Evolutionary conservation across 2,888 invertebrate genomes (phyloP), one percentile per base, ranked within the genome.

Genomic region (Dicyrtoma fusca): DNA sequence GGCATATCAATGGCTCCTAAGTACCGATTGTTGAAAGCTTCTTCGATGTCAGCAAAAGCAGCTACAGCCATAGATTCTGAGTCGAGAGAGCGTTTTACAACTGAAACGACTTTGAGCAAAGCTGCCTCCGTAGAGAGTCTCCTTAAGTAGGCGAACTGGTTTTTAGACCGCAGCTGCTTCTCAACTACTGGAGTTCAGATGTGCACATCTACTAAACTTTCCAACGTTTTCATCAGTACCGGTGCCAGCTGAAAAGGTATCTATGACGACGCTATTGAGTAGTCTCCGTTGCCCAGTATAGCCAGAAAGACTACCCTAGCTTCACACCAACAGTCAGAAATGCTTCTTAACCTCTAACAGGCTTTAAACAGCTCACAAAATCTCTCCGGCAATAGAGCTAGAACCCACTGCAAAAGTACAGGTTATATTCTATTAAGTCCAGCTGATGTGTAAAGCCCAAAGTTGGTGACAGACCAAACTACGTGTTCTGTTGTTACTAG

Each of bases 41-140:
- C 81, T 55, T 81, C 78, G 14, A 80, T 79, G 44, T 81, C 81
- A 2, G 78, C 44, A 55, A 81, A 79, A 0, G 75, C 75, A 0
- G 59, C 74, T 10, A 81, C 10, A 1, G 62, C 63, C 17, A 72
- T 62, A 59, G 79, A 74, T 14, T 75, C 70, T 1, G 23, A 8
- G 1, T 44, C 13, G 0, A 79, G 44, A 1, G 65, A 19, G 17
- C 23, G 34, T 63, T 21, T 10, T 3, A 34, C 21, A 23, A 17
- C 63, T 26, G 6, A 21, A 0, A 75, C 72, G 0, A 65, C 5
- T 11, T 74, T 59, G 25, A 76, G 69, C 14, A 73, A 26, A n/a
- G 73, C 73, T 1, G 73, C 64, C 5, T 73, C 73, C 1, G 73
- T 73, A 1, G 75, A 76, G 10, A 61, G 11, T 0, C 75, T 74